Evolutionary conservation across 2,113 vertebrate species (phyloP).

Genomic region (Alces alces): DNA sequence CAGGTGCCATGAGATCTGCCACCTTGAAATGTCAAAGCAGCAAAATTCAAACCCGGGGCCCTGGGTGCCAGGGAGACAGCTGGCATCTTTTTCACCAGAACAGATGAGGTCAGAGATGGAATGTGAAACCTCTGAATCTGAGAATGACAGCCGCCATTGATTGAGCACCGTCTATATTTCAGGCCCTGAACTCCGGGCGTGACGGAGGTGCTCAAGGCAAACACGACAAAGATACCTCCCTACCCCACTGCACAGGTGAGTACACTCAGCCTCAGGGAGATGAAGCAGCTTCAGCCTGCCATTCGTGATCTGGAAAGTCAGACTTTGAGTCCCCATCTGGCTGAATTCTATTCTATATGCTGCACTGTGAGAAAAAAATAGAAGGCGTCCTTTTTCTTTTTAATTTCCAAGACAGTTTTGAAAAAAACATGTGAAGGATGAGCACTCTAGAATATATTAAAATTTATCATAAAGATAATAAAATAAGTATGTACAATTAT

Average conservation of each 20-base stretch:
- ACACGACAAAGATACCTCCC: accelerated
- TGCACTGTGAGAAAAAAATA: neutral
- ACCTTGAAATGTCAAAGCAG: conserved; percentile 61
- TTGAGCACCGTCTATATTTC: neutral
- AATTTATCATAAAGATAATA: neutral
- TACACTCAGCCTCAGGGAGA: neutral
- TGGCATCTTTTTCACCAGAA: neutral
- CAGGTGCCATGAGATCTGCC: conserved; percentile 31
- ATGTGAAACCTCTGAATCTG: conserved; percentile 22
- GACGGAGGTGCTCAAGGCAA: too few species aligned
- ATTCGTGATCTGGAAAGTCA: neutral
- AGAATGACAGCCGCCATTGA: neutral
- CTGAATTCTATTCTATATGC: neutral
- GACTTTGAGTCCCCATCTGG: neutral
- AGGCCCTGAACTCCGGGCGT: neutral
- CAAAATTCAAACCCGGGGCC: conserved; percentile 60
- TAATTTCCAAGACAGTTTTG: neutral
- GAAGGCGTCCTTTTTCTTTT: neutral
- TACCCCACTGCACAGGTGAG: neutral
- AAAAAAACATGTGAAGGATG: neutral
- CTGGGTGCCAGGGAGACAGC: conserved; percentile 40
- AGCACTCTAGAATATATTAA: neutral
- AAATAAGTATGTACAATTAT: neutral
- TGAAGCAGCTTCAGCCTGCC: too few species aligned
- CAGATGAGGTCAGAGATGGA: conserved; percentile 28